phyloP scores from a whole-genome alignment of 1,140 invertebrate genomes.

The Brachionus rubens region DNA sequence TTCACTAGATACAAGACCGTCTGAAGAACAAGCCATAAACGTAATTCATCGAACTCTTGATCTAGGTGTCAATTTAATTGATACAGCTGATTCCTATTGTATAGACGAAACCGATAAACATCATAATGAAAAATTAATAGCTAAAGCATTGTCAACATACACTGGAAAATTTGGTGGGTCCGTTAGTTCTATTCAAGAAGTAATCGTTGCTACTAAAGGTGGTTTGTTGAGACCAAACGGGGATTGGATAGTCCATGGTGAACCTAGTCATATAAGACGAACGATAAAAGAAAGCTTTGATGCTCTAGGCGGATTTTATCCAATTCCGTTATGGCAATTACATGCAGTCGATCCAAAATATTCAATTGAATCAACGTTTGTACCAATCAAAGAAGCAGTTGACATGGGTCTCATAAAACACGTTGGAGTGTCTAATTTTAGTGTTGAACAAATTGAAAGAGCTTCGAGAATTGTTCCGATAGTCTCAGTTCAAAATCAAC shows the following conservation, averaged over 20 bases:
- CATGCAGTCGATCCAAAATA: slow-evolving; percentile 30
- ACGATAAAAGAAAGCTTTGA: slow-evolving; percentile 28
- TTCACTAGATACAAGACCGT: background rate
- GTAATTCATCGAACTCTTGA: slow-evolving; percentile 31
- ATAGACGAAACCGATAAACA: slow-evolving; percentile 32
- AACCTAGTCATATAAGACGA: slow-evolving; percentile 8
- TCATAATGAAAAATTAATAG: slow-evolving; percentile 27
- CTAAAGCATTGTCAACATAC: slow-evolving; percentile 1
- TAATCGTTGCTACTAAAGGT: slow-evolving; percentile 31
- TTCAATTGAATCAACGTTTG: slow-evolving; percentile 7
- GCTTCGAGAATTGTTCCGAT: background rate
- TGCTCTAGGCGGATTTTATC: slow-evolving; percentile 21
- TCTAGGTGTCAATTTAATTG: slow-evolving; percentile 24
- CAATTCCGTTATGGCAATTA: slow-evolving; percentile 34
- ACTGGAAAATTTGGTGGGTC: slow-evolving; percentile 12
- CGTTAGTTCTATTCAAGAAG: background rate
- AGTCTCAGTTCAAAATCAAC: slow-evolving; percentile 29
- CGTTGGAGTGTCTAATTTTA: slow-evolving; percentile 43
- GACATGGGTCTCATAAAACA: slow-evolving; percentile 1
- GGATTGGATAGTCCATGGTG: slow-evolving; percentile 9
- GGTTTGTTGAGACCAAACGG: slow-evolving; percentile 19
- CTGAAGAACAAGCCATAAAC: background rate
- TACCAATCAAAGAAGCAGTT: slow-evolving; percentile 21
- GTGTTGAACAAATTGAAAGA: slow-evolving; percentile 29
- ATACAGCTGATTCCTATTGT: slow-evolving; percentile 42